phyloP scores from a whole-genome alignment of 2,888 invertebrate genomes.

The Acronicta psi region DNA sequence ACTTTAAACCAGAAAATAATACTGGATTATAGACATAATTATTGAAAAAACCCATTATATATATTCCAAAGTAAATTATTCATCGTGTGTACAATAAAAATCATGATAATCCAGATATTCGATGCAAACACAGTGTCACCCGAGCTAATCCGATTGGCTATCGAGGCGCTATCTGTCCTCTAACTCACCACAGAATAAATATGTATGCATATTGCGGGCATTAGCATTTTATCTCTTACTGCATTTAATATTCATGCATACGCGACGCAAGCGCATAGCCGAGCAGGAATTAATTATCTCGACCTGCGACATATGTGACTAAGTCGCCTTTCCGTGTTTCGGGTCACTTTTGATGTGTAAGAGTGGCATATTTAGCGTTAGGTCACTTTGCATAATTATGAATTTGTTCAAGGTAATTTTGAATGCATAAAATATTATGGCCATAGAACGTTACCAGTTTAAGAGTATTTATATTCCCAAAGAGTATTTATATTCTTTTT shows the following conservation, averaged over 20 bases:
- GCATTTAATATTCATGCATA: conserved; percentile 86
- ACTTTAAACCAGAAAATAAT: background rate
- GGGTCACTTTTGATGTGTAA: conserved; percentile 34
- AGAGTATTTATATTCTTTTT: conserved; percentile 44
- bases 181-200: conserved; percentile 78
- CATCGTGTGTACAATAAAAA: conserved; percentile 28
- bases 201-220: conserved; percentile 77
- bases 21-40: background rate
- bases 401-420: conserved; percentile 1
- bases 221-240: conserved; percentile 87
- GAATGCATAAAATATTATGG: background rate
- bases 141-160: conserved; percentile 67
- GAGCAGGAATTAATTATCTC: conserved; percentile 79
- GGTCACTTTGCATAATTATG: conserved; percentile 25
- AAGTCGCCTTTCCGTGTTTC: conserved; percentile 12
- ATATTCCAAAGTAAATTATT: conserved; percentile 14
- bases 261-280: conserved; percentile 75
- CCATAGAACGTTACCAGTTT: background rate
- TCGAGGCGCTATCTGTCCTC: conserved; percentile 70
- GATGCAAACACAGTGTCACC: conserved; percentile 61
- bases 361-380: conserved; percentile 13
- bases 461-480: conserved; percentile 6
- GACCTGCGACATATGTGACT: conserved; percentile 18
- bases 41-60: conserved; percentile 1
- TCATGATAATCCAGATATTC: conserved; percentile 23